Evolutionary conservation across 2,113 vertebrate species (phyloP).

Genomic region (Ammodytes dubius): DNA sequence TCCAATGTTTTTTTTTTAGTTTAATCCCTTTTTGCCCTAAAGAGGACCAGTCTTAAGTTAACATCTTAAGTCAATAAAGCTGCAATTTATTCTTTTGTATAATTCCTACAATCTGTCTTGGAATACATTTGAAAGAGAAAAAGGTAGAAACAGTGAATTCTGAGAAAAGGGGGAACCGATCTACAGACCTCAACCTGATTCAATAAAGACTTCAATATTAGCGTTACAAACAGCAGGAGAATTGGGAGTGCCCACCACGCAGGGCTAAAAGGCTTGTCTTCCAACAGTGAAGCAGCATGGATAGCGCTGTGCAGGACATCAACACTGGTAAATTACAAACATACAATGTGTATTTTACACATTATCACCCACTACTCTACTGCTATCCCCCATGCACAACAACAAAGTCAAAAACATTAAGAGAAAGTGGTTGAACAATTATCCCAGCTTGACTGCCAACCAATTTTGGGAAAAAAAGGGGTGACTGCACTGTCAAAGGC

Average conservation of each 20-base stretch:
- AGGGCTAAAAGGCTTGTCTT: slow-evolving; percentile 61
- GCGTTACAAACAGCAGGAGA: slow-evolving; percentile 45
- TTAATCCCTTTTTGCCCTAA: not conserved
- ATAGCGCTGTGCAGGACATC: slow-evolving; percentile 34
- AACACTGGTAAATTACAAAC: slow-evolving; percentile 58
- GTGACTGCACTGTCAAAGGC: slow-evolving; percentile 52
- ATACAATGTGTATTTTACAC: slow-evolving; percentile 59
- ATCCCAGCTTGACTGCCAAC: slow-evolving; percentile 63
- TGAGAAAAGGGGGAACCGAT: not conserved
- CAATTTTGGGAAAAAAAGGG: slow-evolving; percentile 40
- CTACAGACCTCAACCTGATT: slow-evolving; percentile 29
- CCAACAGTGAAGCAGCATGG: slow-evolving; percentile 41
- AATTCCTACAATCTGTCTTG: not conserved
- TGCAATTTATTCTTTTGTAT: not conserved
- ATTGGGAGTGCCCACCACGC: slow-evolving; percentile 46
- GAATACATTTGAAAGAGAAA: not conserved
- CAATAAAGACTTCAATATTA: slow-evolving; percentile 41
- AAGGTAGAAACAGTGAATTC: not conserved
- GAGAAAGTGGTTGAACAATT: slow-evolving; percentile 74
- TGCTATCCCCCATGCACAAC: slow-evolving; percentile 22
- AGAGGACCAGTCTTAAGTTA: not conserved
- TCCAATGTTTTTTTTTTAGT: not conserved
- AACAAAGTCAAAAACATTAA: slow-evolving; percentile 62
- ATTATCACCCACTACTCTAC: slow-evolving; percentile 28
- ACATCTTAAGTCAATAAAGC: not conserved